Evolutionary conservation across 2,797 vertebrate species (phyloP), one percentile per base, ranked within the genome.

Genomic region (Darevskia nairensis): DNA sequence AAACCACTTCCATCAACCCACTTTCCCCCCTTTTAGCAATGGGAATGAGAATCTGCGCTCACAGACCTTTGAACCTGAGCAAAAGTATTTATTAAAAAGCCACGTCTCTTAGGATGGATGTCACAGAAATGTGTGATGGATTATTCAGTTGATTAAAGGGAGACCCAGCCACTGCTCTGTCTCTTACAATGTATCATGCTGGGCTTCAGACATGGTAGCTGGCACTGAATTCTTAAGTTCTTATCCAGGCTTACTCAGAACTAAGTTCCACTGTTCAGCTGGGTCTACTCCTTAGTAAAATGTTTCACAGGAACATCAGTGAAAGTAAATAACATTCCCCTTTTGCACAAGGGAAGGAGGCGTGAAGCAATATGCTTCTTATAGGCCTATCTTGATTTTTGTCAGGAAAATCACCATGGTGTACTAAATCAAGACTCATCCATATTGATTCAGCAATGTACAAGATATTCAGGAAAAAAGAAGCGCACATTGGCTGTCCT

Each of bases 351-450:
- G 32, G 13, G 29, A 68, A 68, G 25, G 61, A 77, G 17, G 19
- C 44, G 55, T 81, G n/a, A 8, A 68, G 61, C 61, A 88, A 55
- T 76, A 23, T 44, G 17, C 46, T 19, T 72, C 39, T 78, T 61
- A 19, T 64, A 88, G 21, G 35, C 66, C 17, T 55, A 35, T 25
- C 77, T 84, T 79, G 75, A 84, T 84, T 84, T 88, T 72, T 64
- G 87, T 78, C 87, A 84, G 75, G 82, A 71, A 72, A 88, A 84
- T 84, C 66, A 77, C 50, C 64, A 71, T 8, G 15, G 7, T 25
- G 11, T 50, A 80, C 76, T 59, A 80, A 79, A 84, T 88, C 75
- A 84, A 84, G 82, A n/a, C 76, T 88, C 76, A 88, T 84, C 82
- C 87, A 88, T 88, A 88, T 84, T 44, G 46, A 88, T 84, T 79